A percentile compares a stretch with the other conserved stretches of the same genome.
These are phyloP conservation scores for Cephalotes varians DNA, from an alignment of 2,888 invertebrate genomes.

Conservation along the genomic window DNA sequence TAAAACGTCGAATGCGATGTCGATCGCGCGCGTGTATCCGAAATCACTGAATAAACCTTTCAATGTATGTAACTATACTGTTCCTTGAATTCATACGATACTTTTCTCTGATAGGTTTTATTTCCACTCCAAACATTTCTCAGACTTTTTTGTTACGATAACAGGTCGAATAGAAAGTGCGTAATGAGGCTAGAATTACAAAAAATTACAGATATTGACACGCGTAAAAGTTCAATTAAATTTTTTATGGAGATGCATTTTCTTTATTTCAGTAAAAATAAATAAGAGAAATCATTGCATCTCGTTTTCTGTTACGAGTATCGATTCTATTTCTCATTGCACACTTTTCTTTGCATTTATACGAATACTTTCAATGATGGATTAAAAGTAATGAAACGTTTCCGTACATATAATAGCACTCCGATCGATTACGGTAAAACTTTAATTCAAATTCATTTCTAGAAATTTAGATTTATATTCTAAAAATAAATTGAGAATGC, in stretches of 20 bases:
- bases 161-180: not conserved
- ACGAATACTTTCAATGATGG: constrained; percentile 64
- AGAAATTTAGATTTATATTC: constrained; percentile 60
- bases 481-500: constrained; percentile 65
- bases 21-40: not conserved
- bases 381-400: constrained; percentile 37
- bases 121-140: not conserved
- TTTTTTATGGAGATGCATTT: not conserved
- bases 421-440: constrained; percentile 55
- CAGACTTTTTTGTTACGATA: not conserved
- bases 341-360: constrained; percentile 49
- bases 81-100: not conserved
- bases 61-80: not conserved
- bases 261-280: not conserved
- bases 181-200: constrained; percentile 6
- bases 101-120: not conserved
- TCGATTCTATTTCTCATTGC: constrained; percentile 27
- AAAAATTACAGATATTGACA: not conserved
- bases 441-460: constrained; percentile 53
- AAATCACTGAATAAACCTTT: constrained; percentile 22
- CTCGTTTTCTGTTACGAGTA: not conserved
- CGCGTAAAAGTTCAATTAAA: not conserved
- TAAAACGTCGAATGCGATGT: not conserved
- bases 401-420: constrained; percentile 22
- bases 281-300: not conserved